Evolutionary conservation across 2,113 vertebrate species (phyloP), one percentile per base, ranked within the genome.

Genomic region (Paedocypris sp.): DNA sequence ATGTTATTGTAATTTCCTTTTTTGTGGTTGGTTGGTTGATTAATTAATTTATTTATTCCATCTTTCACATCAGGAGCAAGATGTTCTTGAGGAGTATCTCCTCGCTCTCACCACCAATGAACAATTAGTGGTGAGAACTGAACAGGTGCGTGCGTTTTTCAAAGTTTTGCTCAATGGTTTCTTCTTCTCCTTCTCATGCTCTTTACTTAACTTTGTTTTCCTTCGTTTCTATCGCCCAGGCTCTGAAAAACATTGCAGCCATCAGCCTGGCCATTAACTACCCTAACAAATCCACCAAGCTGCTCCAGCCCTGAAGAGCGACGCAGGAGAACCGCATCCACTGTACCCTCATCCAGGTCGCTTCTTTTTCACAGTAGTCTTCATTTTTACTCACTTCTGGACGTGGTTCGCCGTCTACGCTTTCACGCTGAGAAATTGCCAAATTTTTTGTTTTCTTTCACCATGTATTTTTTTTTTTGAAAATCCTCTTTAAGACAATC

Each of bases 251-350:
- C 84, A 92, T 98, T 45, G 90, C 92, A 71, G 94, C 95, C 77
- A 93, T 98, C 86, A 97, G 94, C 82, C 86, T 97, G 81, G 92
- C 95, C 65, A 96, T 98, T 87, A 90, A 89, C 88, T 95, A 97
- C 65, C 89, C 91, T 9, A 98, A 97, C 87, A 97, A 92, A 86
- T 93, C 92, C 16, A 98, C 95, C 58, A 83, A 79, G 79, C 83
- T 91, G 57, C 90, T 94, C 87, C 88, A 86, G 75, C 80, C 78
- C 15, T 87, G 84, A 86, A 80, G 42, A n/a, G n/a, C n/a, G n/a
- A n/a, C n/a, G n/a, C n/a, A n/a, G n/a, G n/a, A n/a, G n/a, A n/a
- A n/a, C n/a, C n/a, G n/a, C n/a, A n/a, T n/a, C n/a, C n/a, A n/a
- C n/a, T n/a, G n/a, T n/a, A n/a, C n/a, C n/a, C n/a, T n/a, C n/a